Evolutionary conservation across 2,888 invertebrate species (phyloP), one percentile per base, ranked within the genome.

Genomic region (Plusia festucae): DNA sequence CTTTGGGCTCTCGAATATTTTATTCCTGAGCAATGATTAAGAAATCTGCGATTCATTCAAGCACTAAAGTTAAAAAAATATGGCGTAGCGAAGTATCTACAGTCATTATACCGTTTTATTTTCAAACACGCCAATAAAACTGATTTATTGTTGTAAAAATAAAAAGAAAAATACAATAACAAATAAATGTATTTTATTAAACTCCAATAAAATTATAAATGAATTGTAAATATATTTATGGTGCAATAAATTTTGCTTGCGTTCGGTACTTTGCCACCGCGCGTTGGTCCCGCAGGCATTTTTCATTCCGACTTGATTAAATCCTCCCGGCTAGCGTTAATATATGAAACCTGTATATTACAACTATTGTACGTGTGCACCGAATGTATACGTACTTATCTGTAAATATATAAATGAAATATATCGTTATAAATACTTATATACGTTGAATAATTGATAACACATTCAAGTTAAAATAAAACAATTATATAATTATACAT

Each of bases 291-390:
- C 90, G 91, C 89, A 85, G 91, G 93, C 93, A 92, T 93, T 93
- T 93, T 93, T 93, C 93, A 93, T 93, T 86, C 88, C 88, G 89
- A 90, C 91, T 93, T 93, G 93, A 94, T 94, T 93, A 94, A 93
- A 93, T 89, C 92, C 92, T 84, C 82, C 84, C 80, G 74, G 82
- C 49, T 74, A 74, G 82, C 82, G 88, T 87, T 92, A 91, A 92
- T 92, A 87, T 89, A 91, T 88, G 86, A 88, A 84, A 88, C 85
- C 79, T 81, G 80, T 85, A 81, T 82, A 81, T 85, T 78, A 79
- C 79, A 84, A 85, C 84, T 85, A 85, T 85, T 82, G 68, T 82
- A 58, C 60, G 68, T 68, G 54, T 24, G 15, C 11, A 18, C 11
- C 0, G 18, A 32, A 20, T 34, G 15, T 27, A 30, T 16, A 13